Percentiles rank a stretch among this genome's conserved stretches.
Evolutionary conservation across 2,797 vertebrate species (phyloP).

Genomic region (Bufotes viridis): DNA sequence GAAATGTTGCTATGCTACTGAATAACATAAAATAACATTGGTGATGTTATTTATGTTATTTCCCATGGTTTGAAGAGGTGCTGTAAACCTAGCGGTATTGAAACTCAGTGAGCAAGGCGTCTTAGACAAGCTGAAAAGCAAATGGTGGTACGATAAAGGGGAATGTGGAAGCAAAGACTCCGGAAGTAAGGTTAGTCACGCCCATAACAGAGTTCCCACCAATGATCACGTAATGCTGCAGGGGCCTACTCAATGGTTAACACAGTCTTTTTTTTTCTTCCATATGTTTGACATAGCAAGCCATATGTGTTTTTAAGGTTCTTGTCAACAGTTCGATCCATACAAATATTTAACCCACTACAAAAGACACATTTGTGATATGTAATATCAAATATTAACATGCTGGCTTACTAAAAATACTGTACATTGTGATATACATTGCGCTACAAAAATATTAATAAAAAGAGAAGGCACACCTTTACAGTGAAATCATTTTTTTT

Average conservation of each 20-base stretch:
- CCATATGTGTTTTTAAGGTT: slow-evolving; percentile 15
- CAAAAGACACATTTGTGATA: not conserved
- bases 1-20: slow-evolving; percentile 84
- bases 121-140: slow-evolving; percentile 99
- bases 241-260: slow-evolving; percentile 57
- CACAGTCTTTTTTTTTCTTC: slow-evolving; percentile 32
- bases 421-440: not conserved
- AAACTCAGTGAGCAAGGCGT: slow-evolving; percentile 99
- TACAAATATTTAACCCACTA: not conserved
- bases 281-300: slow-evolving; percentile 23
- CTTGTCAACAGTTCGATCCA: not conserved
- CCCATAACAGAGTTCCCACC: slow-evolving; percentile 75
- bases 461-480: not conserved
- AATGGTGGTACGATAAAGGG: slow-evolving; percentile 99
- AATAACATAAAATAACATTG: slow-evolving; percentile 99
- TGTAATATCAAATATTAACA: not conserved
- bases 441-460: not conserved
- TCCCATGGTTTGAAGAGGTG: slow-evolving; percentile 97
- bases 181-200: slow-evolving; percentile 98
- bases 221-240: slow-evolving; percentile 63
- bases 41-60: slow-evolving; percentile 99
- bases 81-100: slow-evolving; percentile 99
- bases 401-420: not conserved
- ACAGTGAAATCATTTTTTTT: too few relatives aligned
- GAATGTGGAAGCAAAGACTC: slow-evolving; percentile 99